These are phyloP conservation scores for Chelonoidis abingdonii DNA, from an alignment of 2,113 vertebrate genomes.

Conservation along the genomic window DNA sequence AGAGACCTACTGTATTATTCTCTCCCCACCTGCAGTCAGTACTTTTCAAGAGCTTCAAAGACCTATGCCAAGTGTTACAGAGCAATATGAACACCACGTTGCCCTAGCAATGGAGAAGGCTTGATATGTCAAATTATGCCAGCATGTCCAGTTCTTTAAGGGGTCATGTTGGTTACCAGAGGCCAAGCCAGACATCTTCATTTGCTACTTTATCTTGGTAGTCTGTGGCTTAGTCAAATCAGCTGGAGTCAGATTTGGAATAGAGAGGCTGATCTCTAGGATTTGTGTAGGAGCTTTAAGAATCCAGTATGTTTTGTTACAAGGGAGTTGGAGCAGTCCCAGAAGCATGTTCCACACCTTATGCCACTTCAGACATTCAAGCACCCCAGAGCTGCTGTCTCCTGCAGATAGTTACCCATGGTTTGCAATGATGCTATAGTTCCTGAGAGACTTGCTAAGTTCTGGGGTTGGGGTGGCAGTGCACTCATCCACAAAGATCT, in stretches of 20 bases:
- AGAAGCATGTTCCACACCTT: background rate
- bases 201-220: background rate
- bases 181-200: background rate
- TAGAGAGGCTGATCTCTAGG: background rate
- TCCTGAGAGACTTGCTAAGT: slow-evolving; percentile 21
- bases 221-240: background rate
- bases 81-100: background rate
- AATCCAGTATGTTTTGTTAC: background rate
- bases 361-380: background rate
- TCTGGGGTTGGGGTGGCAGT: slow-evolving; percentile 66
- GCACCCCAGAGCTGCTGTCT: background rate
- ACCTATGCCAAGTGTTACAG: background rate
- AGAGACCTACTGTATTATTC: background rate
- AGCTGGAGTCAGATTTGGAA: background rate
- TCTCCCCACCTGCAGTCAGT: background rate
- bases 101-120: background rate
- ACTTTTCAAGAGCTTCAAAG: background rate
- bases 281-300: background rate
- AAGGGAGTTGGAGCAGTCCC: background rate
- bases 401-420: slow-evolving; percentile 71
- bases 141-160: background rate
- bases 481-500: slow-evolving; percentile 82
- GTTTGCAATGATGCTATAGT: slow-evolving; percentile 78
- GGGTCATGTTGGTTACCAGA: background rate
- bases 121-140: background rate